A percentile compares a stretch with the other conserved stretches of the same genome.
phyloP scores from a whole-genome alignment of 2,888 invertebrate species.

The Drosophila melanosoma region DNA sequence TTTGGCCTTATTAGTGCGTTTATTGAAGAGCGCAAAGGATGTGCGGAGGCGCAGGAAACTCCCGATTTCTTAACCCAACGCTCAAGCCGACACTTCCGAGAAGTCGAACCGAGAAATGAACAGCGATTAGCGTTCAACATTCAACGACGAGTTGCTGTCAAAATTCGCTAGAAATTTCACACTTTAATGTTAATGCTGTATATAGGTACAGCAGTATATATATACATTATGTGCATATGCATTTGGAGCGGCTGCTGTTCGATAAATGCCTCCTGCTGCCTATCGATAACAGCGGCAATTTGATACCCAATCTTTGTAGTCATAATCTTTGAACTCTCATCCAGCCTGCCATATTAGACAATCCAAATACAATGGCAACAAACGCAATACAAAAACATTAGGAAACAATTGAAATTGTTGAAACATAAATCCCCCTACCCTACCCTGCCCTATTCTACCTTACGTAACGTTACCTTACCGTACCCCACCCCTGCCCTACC shows the following conservation, averaged over 20 bases:
- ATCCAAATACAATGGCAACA: slow-evolving; percentile 62
- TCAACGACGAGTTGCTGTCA: slow-evolving; percentile 60
- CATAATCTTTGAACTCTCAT: slow-evolving; percentile 71
- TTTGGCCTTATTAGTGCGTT: slow-evolving; percentile 75
- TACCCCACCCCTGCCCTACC: slow-evolving; percentile 33
- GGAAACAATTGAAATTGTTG: slow-evolving; percentile 77
- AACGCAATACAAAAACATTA: slow-evolving; percentile 76
- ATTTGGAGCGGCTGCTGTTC: slow-evolving; percentile 32
- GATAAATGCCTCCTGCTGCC: slow-evolving; percentile 30
- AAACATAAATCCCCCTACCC: slow-evolving; percentile 67
- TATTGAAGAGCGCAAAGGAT: slow-evolving; percentile 52
- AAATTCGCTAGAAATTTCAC: slow-evolving; percentile 78
- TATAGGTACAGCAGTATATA: not conserved
- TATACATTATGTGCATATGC: not conserved
- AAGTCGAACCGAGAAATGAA: slow-evolving; percentile 30
- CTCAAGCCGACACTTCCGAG: slow-evolving; percentile 68
- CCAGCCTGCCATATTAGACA: slow-evolving; percentile 65
- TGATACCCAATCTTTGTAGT: slow-evolving; percentile 59
- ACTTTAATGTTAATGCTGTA: slow-evolving; percentile 61
- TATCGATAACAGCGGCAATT: slow-evolving; percentile 62
- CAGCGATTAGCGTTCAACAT: slow-evolving; percentile 51
- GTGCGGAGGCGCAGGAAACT: slow-evolving; percentile 55
- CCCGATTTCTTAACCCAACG: slow-evolving; percentile 43
- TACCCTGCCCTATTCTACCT: slow-evolving; percentile 22
- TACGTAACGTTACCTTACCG: slow-evolving; percentile 3